A percentile compares a stretch with the other conserved stretches of the same genome.
These are phyloP conservation scores for Orchesella flavescens DNA, from an alignment of 2,888 invertebrate species.

Conservation along the genomic window DNA sequence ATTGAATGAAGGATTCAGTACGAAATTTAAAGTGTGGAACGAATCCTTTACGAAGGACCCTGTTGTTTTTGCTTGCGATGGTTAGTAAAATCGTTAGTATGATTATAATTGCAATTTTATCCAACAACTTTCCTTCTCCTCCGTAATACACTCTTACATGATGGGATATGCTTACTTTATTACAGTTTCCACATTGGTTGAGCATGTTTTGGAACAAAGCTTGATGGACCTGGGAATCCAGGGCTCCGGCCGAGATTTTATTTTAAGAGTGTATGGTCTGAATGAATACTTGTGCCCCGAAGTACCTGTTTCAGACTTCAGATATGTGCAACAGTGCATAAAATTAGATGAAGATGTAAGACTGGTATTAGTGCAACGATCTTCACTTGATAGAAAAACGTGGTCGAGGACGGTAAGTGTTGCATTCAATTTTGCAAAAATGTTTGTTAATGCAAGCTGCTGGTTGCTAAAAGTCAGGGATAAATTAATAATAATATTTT, in stretches of 20 bases:
- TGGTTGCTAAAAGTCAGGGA: too few relatives aligned
- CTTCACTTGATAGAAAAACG: constrained; percentile 79
- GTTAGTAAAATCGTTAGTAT: constrained; percentile 76
- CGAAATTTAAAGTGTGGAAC: constrained; percentile 87
- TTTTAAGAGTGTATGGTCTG: constrained; percentile 87
- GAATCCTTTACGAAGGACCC: constrained; percentile 80
- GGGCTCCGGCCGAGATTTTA: constrained; percentile 81
- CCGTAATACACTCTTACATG: too few relatives aligned
- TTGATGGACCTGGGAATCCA: constrained; percentile 87
- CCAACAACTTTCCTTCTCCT: too few relatives aligned
- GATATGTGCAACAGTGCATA: constrained; percentile 93
- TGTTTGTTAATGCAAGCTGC: too few relatives aligned
- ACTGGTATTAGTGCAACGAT: constrained; percentile 78
- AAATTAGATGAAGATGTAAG: constrained; percentile 92
- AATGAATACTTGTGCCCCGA: constrained; percentile 91
- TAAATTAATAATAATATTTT: too few relatives aligned
- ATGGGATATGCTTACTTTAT: constrained; percentile 64
- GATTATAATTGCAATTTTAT: too few relatives aligned
- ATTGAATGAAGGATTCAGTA: constrained; percentile 86
- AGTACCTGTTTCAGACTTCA: constrained; percentile 89
- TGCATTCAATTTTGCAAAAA: not conserved
- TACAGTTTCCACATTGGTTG: constrained; percentile 89
- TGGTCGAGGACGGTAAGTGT: constrained; percentile 83
- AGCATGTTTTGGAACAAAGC: constrained; percentile 88
- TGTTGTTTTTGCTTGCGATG: constrained; percentile 92